phyloP scores from a whole-genome alignment of 2,113 vertebrate genomes.

The Oxyura jamaicensis region DNA sequence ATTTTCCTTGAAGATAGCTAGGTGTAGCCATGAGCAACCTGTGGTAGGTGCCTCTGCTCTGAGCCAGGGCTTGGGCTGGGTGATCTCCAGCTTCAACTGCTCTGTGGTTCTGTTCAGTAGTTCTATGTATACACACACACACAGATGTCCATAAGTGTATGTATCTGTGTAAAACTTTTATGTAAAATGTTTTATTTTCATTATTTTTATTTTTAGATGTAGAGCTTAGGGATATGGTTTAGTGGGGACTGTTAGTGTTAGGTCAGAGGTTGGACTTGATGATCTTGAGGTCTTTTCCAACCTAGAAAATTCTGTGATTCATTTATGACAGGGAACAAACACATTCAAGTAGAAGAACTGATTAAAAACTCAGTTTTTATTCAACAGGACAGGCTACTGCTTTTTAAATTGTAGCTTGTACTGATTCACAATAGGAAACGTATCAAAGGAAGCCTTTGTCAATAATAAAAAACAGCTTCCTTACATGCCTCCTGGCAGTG shows the following conservation, averaged over 20 bases:
- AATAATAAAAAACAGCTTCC: neutral
- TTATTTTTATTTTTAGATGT: too few relatives aligned
- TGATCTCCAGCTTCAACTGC: rapidly evolving
- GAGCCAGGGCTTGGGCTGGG: neutral
- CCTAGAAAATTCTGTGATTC: too few relatives aligned
- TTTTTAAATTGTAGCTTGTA: neutral
- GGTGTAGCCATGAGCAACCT: neutral
- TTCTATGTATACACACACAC: neutral
- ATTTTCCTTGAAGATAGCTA: neutral
- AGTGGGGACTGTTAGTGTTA: too few relatives aligned
- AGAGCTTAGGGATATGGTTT: too few relatives aligned
- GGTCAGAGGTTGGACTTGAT: too few relatives aligned
- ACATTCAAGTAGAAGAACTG: neutral
- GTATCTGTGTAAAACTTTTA: neutral
- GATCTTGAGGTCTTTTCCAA: too few relatives aligned
- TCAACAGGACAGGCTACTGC: neutral
- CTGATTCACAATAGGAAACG: neutral
- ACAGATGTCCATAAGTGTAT: neutral
- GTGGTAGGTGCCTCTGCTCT: neutral
- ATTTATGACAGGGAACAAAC: neutral
- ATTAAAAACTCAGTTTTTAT: neutral
- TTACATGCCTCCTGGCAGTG: neutral
- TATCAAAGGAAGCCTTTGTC: neutral
- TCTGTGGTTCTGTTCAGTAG: neutral
- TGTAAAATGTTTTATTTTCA: neutral